Percentiles rank a stretch among this genome's conserved stretches.
These are phyloP conservation scores for Aphis craccivora DNA, from an alignment of 1,140 invertebrate genomes.

Conservation along the genomic window DNA sequence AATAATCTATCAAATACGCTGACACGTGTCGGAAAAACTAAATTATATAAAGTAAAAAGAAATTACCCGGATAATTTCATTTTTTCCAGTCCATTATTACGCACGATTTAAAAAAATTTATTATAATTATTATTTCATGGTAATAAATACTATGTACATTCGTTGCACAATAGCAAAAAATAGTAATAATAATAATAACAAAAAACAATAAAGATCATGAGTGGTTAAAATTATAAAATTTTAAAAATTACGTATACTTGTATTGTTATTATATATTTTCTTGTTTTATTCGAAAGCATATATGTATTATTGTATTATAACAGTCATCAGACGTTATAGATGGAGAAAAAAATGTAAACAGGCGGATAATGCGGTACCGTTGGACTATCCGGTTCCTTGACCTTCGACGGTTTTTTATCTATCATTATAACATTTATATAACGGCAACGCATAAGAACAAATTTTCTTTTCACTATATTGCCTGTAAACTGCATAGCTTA, in stretches of 20 bases:
- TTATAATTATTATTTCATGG: slow-evolving; percentile 1
- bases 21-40: background rate
- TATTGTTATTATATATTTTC: background rate
- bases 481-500: background rate
- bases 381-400: slow-evolving; percentile 48
- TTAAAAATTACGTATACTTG: background rate
- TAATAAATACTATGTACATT: background rate
- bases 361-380: slow-evolving; percentile 38
- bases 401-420: slow-evolving; percentile 15
- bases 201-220: background rate
- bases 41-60: background rate
- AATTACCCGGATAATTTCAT: background rate
- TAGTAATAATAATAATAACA: background rate
- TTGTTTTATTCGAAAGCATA: background rate
- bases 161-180: background rate
- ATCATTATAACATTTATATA: slow-evolving; percentile 30
- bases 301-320: background rate
- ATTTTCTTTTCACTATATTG: background rate
- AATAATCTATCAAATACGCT: background rate
- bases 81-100: background rate
- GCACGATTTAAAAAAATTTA: background rate
- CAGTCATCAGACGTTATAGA: background rate
- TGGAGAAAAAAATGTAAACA: background rate
- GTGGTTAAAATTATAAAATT: background rate
- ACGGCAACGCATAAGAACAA: background rate